Evolutionary conservation across 1,140 invertebrate species (phyloP).

Genomic region (Diabrotica virgifera): DNA sequence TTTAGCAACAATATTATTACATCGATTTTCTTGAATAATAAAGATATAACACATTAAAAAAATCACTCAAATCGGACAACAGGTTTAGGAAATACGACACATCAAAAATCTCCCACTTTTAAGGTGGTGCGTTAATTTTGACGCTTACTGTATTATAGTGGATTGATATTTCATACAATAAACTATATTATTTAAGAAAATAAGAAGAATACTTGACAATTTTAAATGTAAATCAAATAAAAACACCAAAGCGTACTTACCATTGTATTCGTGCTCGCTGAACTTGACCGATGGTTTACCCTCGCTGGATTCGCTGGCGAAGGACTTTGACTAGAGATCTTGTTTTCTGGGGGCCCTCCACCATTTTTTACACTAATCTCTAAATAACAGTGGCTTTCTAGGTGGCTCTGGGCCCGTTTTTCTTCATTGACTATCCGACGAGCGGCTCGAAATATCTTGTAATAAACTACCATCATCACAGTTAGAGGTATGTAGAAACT

Average conservation of each 20-base stretch:
- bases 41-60: too few species aligned
- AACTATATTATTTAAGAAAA: too few species aligned
- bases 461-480: conserved; percentile 89
- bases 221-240: too few species aligned
- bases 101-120: too few species aligned
- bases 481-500: conserved; percentile 87
- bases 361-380: conserved; percentile 70
- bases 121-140: too few species aligned
- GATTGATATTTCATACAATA: too few species aligned
- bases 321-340: conserved; percentile 52
- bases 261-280: conserved; percentile 62
- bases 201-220: too few species aligned
- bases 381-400: conserved; percentile 72
- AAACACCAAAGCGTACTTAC: conserved; percentile 48
- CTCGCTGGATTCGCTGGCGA: conserved; percentile 50
- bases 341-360: conserved; percentile 60
- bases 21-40: too few species aligned
- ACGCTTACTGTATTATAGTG: too few species aligned
- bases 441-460: conserved; percentile 85
- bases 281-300: conserved; percentile 51
- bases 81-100: too few species aligned
- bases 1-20: too few species aligned
- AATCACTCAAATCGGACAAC: too few species aligned
- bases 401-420: conserved; percentile 77
- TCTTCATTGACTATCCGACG: conserved; percentile 82